Evolutionary conservation across 64 coral and sea anemone species (phyloP), one percentile per base, ranked within the genome.

Genomic region (Actinia tenebrosa): DNA sequence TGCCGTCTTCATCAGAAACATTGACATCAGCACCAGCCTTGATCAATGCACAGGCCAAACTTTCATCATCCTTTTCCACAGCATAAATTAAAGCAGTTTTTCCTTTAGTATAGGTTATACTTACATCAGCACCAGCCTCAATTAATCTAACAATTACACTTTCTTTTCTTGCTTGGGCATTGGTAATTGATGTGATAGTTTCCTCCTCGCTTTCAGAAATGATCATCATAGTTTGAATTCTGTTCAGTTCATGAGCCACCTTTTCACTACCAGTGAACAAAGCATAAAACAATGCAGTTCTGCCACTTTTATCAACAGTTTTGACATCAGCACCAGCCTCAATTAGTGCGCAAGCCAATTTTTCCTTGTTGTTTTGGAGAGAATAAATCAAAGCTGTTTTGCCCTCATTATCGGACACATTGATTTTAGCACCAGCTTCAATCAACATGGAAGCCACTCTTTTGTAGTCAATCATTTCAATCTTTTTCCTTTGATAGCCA

Each of bases 261-360:
- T 14, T 6, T 79, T 46, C 18, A 27, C 9, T 79, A 5, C 45
- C 26, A 45, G 2, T 77, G 13, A 44, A 44, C 6, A 47, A 42
- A 11, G 77, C 77, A 79, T 47, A 44, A 47, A 45, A 45, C 45
- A 79, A 79, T 44, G 77, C 30, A 79, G 77, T 79, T 42, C 26
- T 42, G 4, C 77, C 77, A 79, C 45, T 47, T 42, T 42, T 79
- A 79, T 79, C 45, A 45, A 47, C 9, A 17, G 18, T 20, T 44
- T 79, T 79, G 23, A 79, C 77, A 79, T 79, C 77, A 79, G 77
- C 77, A 79, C 77, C 77, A 44, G 27, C 45, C 77, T 79, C 77
- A 5, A 79, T 79, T 20, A 79, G 45, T 22, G 45, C 0, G 6
- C 15, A 47, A 44, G 77, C 45, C 27, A 79, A 42, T 20, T 42